Percentiles rank a stretch among this genome's conserved stretches.
Evolutionary conservation across 1,140 invertebrate species (phyloP).

Genomic region (fruit fly (Drosophila melanogaster)): DNA sequence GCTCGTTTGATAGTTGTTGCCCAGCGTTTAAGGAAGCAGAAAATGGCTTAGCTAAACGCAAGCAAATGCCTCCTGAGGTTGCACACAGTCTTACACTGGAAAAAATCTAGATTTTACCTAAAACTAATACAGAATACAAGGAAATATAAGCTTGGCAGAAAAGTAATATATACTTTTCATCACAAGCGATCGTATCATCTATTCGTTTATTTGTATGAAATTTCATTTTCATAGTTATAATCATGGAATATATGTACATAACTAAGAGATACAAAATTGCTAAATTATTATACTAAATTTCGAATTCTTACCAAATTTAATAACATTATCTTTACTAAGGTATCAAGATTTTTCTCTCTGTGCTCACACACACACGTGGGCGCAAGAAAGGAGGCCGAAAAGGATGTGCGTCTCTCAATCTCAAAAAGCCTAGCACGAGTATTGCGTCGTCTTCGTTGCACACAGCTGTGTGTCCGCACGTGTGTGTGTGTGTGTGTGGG

Average conservation of each 20-base stretch:
- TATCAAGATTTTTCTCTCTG: background rate
- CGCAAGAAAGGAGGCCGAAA: slow-evolving; percentile 71
- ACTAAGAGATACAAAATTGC: no score
- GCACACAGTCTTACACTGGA: slow-evolving; percentile 11
- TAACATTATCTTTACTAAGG: background rate
- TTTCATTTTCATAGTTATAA: no score
- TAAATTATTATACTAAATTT: no score
- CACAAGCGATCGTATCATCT: no score
- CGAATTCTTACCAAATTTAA: no score
- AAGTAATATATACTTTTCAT: no score
- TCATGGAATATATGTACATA: no score
- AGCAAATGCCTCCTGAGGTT: slow-evolving; percentile 17
- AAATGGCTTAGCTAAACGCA: slow-evolving; percentile 18
- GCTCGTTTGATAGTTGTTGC: background rate
- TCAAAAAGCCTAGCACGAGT: slow-evolving; percentile 65
- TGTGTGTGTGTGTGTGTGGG: slow-evolving; percentile 5
- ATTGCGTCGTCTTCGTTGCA: slow-evolving; percentile 66
- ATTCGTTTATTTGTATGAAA: no score
- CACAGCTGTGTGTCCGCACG: slow-evolving; percentile 17
- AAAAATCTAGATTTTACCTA: background rate
- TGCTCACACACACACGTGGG: slow-evolving; percentile 58
- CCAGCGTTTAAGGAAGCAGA: background rate
- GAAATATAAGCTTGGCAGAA: no score
- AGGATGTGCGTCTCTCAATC: slow-evolving; percentile 64
- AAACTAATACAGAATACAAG: no score